phyloP scores from a whole-genome alignment of 1,140 invertebrate genomes.

The Drosophila repleta region DNA sequence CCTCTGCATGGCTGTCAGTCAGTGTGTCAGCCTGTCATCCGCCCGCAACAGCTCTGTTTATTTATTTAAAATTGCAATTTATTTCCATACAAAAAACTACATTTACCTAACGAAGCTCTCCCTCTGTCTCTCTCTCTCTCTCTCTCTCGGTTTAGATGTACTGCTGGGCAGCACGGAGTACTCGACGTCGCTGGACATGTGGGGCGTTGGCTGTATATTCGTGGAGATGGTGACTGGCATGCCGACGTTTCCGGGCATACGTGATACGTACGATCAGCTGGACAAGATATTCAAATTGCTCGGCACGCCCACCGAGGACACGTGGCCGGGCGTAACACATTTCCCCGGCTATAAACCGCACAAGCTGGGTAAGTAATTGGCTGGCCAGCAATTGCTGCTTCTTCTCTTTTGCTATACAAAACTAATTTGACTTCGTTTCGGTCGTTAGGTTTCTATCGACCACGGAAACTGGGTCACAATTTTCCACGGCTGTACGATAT shows the following conservation, averaged over 20 bases:
- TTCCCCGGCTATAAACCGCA: slow-evolving; percentile 94
- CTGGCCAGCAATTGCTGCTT: slow-evolving; percentile 23
- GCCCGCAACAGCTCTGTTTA: slow-evolving; percentile 38
- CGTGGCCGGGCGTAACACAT: slow-evolving; percentile 94
- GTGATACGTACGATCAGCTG: slow-evolving; percentile 97
- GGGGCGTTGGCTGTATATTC: slow-evolving; percentile 99
- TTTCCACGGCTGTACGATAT: slow-evolving; percentile 95
- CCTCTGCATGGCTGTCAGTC: slow-evolving; percentile 30
- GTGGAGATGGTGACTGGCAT: slow-evolving; percentile 98
- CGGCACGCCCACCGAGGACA: slow-evolving; percentile 95
- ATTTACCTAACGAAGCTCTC: slow-evolving; percentile 66
- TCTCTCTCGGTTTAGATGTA: slow-evolving; percentile 90
- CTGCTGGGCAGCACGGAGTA: slow-evolving; percentile 98
- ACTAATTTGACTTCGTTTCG: slow-evolving; percentile 23
- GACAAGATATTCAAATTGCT: slow-evolving; percentile 98
- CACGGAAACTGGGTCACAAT: slow-evolving; percentile 91
- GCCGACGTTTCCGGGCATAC: slow-evolving; percentile 97
- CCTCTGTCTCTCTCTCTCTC: slow-evolving; percentile 6
- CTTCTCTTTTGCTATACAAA: background rate
- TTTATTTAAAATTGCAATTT: slow-evolving; percentile 81
- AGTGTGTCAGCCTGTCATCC: slow-evolving; percentile 31
- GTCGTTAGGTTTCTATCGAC: slow-evolving; percentile 87
- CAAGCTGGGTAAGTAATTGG: slow-evolving; percentile 86
- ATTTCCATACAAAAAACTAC: slow-evolving; percentile 64
- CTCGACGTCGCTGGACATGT: slow-evolving; percentile 97